Percentiles rank a stretch among this genome's conserved stretches.
Conservation (phyloP, 2,888 invertebrate genomes). For the Laspeyria flexula region DNA sequence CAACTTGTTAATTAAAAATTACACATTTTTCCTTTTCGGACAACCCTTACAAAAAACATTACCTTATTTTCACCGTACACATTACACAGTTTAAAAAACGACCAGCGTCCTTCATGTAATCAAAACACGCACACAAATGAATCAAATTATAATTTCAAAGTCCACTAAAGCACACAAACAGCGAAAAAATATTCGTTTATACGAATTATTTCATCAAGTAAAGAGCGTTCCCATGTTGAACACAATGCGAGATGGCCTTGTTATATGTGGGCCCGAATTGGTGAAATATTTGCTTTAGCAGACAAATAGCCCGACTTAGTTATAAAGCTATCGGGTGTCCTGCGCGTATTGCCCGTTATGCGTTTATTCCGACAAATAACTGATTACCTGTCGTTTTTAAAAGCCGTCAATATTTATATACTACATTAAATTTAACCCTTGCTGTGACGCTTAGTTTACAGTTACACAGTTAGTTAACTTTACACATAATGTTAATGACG, state of each 20-base stretch:
- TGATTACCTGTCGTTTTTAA: too few relatives aligned
- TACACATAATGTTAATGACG: too few relatives aligned
- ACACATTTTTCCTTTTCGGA: neutral
- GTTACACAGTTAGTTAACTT: too few relatives aligned
- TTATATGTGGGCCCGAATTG: conserved; percentile 24
- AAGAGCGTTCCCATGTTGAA: conserved; percentile 57
- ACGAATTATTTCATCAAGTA: conserved; percentile 53
- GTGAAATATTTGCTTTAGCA: conserved; percentile 28
- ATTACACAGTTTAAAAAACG: conserved; percentile 10
- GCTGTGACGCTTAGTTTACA: too few relatives aligned
- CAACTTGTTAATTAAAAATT: neutral
- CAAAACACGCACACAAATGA: conserved; percentile 17
- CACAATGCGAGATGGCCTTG: conserved; percentile 34
- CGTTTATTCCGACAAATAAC: neutral
- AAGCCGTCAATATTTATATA: too few relatives aligned
- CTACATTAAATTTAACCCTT: too few relatives aligned
- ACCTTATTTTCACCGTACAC: neutral
- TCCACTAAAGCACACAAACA: conserved; percentile 27
- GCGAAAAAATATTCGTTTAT: conserved; percentile 28
- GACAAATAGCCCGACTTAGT: conserved; percentile 19
- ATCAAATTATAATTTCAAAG: conserved; percentile 30
- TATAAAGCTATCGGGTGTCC: conserved; percentile 16
- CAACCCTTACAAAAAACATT: neutral
- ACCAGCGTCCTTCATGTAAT: conserved; percentile 2
- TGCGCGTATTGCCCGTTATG: neutral